Conservation (phyloP, 2,113 vertebrate genomes). For the Lophotis ruficrista region DNA sequence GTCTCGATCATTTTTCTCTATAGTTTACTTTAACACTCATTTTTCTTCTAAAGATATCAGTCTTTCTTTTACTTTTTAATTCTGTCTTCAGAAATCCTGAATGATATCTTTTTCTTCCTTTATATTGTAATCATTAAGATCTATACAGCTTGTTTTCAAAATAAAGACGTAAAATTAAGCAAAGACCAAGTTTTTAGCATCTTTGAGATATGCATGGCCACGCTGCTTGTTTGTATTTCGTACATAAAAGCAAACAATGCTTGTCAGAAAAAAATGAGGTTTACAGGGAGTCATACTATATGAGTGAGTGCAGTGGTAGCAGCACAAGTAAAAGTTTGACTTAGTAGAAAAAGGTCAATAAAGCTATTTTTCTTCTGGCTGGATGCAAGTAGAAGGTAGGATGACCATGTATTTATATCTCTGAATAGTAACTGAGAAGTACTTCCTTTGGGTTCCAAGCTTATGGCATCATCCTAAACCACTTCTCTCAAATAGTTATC, state of each 20-base stretch:
- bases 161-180: neutral
- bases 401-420: neutral
- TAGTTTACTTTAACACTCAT: neutral
- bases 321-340: neutral
- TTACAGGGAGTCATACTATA: neutral
- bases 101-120: neutral
- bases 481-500: neutral
- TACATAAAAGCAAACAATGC: too few relatives aligned
- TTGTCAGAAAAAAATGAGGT: neutral
- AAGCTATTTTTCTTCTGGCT: neutral
- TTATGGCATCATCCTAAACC: neutral
- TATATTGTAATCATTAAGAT: neutral
- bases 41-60: neutral
- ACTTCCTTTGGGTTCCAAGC: neutral
- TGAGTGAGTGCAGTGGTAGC: neutral
- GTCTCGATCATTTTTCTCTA: neutral
- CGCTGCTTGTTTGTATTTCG: neutral
- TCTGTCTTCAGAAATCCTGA: neutral
- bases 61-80: neutral
- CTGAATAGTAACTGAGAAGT: neutral
- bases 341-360: neutral
- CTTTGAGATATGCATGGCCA: neutral
- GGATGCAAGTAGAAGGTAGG: neutral
- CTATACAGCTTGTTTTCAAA: neutral
- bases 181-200: neutral